Evolutionary conservation across 2,888 invertebrate species (phyloP), one percentile per base, ranked within the genome.

Genomic region (Agriopis marginaria): DNA sequence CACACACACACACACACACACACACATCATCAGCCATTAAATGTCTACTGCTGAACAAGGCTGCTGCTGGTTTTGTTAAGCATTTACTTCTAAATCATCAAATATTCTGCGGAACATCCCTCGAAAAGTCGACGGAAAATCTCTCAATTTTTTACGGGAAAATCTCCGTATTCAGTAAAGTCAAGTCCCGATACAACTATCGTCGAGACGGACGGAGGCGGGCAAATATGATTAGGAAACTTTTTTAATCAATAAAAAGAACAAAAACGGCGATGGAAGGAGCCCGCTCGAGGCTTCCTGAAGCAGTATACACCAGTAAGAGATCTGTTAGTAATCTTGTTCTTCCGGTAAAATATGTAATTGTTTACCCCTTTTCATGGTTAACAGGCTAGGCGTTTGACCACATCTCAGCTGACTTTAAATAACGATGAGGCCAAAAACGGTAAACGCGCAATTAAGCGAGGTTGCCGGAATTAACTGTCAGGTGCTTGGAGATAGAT

Each of bases 221-320:
- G 74, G 77, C 77, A 79, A 82, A 86, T 86, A 90, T 89, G 90
- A 91, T 91, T 91, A 90, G 85, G 84, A 88, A 91, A 91, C 82
- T 91, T 91, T 91, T 90, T 90, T 91, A 90, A 91, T 91, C 91
- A 90, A 90, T 90, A 90, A 89, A 89, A 77, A 78, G 71, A 72
- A 78, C 72, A 71, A 73, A 76, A 73, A 70, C 58, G 67, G 60
- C 66, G 68, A 70, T 70, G 67, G 63, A 58, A 71, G 56, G 71
- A 65, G 63, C 66, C 64, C 55, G 64, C 64, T 65, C 70, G 58
- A 50, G 72, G 70, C 61, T 71, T 74, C 70, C 12, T 40, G n/a
- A 51, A 11, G 8, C n/a, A 12, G 0, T 42, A 32, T 10, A 50
- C n/a, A 11, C 9, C 68, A 62, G 67, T 71, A 62, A 45, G 75